Base-by-base conservation (phyloP, 2,113 vertebrate species). In the Elephantulus edwardii region DNA sequence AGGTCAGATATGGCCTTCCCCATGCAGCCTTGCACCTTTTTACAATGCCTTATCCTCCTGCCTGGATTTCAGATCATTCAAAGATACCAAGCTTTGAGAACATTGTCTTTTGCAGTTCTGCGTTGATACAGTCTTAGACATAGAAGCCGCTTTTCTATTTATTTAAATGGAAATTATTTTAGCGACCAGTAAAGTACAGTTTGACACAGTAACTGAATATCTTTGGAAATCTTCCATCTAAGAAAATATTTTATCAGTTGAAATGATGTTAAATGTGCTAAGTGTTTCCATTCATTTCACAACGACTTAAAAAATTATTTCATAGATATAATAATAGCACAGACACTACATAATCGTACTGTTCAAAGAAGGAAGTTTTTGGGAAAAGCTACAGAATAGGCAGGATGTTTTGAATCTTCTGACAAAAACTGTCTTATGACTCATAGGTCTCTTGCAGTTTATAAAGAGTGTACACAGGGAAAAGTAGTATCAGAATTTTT, bases 391-490 rank as follows among this genome's bases (percentile, higher is more conserved):
- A 54, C 40, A 88, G 40, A 40, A 76, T 80, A 13, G 56, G 24
- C 80, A 78, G 74, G 84, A 89, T 92, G 71, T 91, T 93, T 91
- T 88, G 35, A 94, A 54, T 91, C 56, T 74, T 92, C 35, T 92
- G 58, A 95, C 58, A 64, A 92, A 93, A 82, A 79, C 33, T 58
- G 64, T 12, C 13, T 93, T 60, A 75, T 95, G 88, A 94, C 78
- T 92, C 78, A 68, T 66, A 8, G 81, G 52, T 91, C 28, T 88
- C 24, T 74, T 80, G 26, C 2, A 81, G 22, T 84, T 86, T 81
- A 60, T 70, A 64, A 87, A 91, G 33, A 46, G 8, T 33, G 22
- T 46, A 54, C 19, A 35, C 2, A 88, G 68, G 28, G 86, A 64
- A 56, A 88, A 89, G 75, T 44, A 56, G 35, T 66, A 58, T 46